Evolutionary conservation across 1,140 invertebrate species (phyloP).

Genomic region (Theocolax elegans): DNA sequence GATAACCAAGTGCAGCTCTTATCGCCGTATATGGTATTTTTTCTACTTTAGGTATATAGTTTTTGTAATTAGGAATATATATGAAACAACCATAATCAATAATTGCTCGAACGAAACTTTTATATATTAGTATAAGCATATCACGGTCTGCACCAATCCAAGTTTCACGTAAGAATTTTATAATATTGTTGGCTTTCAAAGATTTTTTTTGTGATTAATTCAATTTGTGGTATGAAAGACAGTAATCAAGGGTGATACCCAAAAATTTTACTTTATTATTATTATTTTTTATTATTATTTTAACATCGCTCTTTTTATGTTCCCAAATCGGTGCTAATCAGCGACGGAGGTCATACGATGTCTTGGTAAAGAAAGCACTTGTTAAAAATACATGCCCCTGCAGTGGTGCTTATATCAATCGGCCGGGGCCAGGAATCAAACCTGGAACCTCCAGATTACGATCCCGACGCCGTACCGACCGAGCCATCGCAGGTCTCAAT

Average conservation of each 20-base stretch:
- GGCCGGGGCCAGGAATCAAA: no score
- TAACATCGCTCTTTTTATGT: no score
- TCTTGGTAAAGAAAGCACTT: no score
- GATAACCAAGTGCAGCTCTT: neutral
- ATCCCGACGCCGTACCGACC: no score
- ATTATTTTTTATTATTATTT: no score
- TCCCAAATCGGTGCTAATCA: no score
- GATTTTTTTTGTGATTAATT: neutral
- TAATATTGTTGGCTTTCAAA: neutral
- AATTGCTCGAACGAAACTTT: neutral
- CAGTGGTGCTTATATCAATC: no score
- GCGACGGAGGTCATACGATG: no score
- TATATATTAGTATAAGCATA: neutral
- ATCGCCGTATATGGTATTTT: neutral
- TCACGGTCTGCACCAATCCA: neutral
- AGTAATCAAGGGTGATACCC: neutral
- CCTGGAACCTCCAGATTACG: no score
- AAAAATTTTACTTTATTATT: neutral
- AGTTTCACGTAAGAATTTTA: slow-evolving; percentile 8
- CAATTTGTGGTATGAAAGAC: neutral
- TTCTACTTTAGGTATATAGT: neutral
- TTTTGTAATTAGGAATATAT: neutral
- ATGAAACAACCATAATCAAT: neutral
- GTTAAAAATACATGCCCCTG: no score
- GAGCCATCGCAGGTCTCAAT: no score